Evolutionary conservation across 2,113 vertebrate genomes (phyloP).

Genomic region (Triplophysa tibetana): DNA sequence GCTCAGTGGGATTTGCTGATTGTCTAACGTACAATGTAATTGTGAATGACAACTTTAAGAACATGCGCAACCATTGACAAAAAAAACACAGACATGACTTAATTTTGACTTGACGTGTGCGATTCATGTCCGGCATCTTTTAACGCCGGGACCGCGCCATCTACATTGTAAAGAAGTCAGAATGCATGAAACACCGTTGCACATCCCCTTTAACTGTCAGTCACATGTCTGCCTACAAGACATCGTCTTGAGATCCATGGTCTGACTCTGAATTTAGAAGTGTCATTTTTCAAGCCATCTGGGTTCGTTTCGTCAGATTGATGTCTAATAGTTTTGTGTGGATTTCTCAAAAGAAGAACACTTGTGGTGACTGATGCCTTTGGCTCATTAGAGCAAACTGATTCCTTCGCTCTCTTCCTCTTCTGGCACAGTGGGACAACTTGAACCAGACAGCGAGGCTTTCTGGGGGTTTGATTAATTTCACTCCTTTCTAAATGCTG

Average conservation of each 20-base stretch:
- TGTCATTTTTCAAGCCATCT: not conserved
- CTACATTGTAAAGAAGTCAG: too few relatives aligned
- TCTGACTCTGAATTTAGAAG: constrained; percentile 16
- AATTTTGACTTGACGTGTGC: too few relatives aligned
- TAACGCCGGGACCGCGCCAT: too few relatives aligned
- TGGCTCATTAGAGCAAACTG: constrained; percentile 23
- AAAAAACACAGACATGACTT: too few relatives aligned
- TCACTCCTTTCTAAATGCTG: not conserved
- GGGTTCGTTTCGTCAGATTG: not conserved
- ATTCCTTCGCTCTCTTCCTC: not conserved
- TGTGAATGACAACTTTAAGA: not conserved
- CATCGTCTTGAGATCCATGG: not conserved
- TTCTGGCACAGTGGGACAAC: not conserved
- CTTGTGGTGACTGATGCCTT: constrained; percentile 2
- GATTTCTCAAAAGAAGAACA: not conserved
- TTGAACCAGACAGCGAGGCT: constrained; percentile 3
- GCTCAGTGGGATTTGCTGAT: not conserved
- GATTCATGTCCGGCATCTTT: too few relatives aligned
- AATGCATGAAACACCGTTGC: too few relatives aligned
- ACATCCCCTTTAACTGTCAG: not conserved
- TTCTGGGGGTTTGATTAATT: constrained; percentile 30
- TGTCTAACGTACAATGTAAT: not conserved
- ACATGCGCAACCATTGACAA: too few relatives aligned
- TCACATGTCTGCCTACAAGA: not conserved
- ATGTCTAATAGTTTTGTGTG: not conserved